These are phyloP conservation scores for Himantopus leucocephalus DNA, from an alignment of 2,113 vertebrate genomes.

Conservation along the genomic window DNA sequence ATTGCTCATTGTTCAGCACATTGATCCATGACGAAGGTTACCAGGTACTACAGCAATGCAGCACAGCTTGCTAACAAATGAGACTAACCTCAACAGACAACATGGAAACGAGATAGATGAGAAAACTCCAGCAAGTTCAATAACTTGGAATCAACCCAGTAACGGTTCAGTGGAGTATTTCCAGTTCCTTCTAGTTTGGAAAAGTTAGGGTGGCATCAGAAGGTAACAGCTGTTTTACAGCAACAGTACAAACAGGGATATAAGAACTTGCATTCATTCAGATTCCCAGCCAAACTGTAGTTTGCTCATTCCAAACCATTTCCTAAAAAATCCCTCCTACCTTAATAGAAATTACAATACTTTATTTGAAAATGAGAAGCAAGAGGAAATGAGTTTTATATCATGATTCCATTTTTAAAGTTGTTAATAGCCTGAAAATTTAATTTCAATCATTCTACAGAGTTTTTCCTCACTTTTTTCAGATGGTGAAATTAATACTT, in stretches of 20 bases:
- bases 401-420: neutral
- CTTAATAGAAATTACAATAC: neutral
- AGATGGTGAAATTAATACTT: constrained; percentile 11
- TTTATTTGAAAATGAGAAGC: neutral
- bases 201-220: neutral
- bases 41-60: neutral
- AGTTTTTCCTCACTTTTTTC: neutral
- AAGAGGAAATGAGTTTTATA: neutral
- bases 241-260: neutral
- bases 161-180: neutral
- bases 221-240: neutral
- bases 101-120: neutral
- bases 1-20: neutral
- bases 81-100: neutral
- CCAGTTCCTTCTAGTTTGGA: neutral
- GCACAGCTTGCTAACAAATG: neutral
- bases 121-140: neutral
- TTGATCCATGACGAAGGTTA: neutral
- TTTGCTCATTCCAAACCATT: neutral
- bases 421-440: neutral
- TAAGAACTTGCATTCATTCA: neutral
- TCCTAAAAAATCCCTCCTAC: neutral
- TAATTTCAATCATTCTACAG: neutral
- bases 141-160: neutral
- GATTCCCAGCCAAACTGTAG: neutral